Evolutionary conservation across 2,113 vertebrate species (phyloP), one percentile per base, ranked within the genome.

Genomic region (Galbula dea): DNA sequence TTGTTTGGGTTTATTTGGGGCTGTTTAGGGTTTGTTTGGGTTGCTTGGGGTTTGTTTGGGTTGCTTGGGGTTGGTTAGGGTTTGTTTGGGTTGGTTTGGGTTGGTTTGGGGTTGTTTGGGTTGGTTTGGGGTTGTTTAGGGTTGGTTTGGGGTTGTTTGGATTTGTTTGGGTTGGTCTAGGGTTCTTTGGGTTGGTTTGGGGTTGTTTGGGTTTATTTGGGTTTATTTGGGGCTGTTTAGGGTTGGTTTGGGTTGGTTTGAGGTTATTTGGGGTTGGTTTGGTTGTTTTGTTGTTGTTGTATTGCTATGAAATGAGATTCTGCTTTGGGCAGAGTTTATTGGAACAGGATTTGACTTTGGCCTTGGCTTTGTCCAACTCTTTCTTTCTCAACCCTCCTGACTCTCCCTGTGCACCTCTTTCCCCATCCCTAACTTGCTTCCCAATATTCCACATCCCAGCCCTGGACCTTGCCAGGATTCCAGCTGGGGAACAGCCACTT

Each of bases 281-380:
- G n/a, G n/a, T 41, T 80, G 37, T 58, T 55, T 45, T 69, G 51
- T 94, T 89, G 32, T 94, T 62, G 96, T 97, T 98, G 97, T 97
- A 97, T 97, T 97, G 98, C 96, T 98, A 98, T 96, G 97, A 98
- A 97, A 98, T 97, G 97, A 98, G 97, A 98, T 97, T 98, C 81
- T 98, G 98, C 98, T 98, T 98, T 98, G 98, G 97, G 98, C 98
- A 98, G 97, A 98, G 97, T 98, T 97, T 98, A 97, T 98, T 98
- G 97, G 97, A 97, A 97, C 97, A 98, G 97, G 93, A 96, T 96
- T 94, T n/a, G 96, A 96, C 96, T 96, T 96, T 65, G 93, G 97
- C 96, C 93, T 94, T 65, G 96, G 97, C 96, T 76, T 93, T 97
- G 97, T 97, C 96, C 97, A 97, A 97, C 88, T 97, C 94, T 96